Conservation (phyloP, 2,113 vertebrate species). For the Elachura formosa region DNA sequence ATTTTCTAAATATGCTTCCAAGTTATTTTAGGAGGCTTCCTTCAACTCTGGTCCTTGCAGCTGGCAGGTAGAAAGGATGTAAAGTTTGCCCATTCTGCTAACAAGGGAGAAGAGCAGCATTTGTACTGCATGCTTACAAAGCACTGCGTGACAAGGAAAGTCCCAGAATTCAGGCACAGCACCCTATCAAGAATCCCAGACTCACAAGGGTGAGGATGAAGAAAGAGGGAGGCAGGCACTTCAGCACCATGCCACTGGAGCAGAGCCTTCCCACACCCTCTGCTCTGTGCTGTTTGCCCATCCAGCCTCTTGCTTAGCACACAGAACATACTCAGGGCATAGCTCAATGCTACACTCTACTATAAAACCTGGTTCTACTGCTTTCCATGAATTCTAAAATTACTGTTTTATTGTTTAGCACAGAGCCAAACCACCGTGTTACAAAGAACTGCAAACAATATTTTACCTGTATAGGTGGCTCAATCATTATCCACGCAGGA, state of each 20-base stretch:
- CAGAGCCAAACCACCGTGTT: not conserved
- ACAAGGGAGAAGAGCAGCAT: not conserved
- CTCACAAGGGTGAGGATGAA: not conserved
- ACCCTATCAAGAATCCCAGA: not conserved
- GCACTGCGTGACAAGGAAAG: not conserved
- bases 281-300: not conserved
- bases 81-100: not conserved
- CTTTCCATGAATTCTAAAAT: not conserved
- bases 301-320: not conserved
- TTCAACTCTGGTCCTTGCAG: not conserved
- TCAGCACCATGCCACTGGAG: not conserved
- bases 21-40: not conserved
- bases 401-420: not conserved
- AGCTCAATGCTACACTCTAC: not conserved
- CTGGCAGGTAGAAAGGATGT: not conserved
- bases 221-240: not conserved
- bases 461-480: slow-evolving; percentile 87
- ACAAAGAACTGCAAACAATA: not conserved
- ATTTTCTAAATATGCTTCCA: not conserved
- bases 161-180: not conserved
- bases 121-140: not conserved
- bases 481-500: slow-evolving; percentile 95
- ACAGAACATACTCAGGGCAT: not conserved
- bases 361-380: not conserved
- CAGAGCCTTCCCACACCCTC: not conserved